Evolutionary conservation across 1,140 invertebrate genomes (phyloP).

Genomic region (Acyrthosiphon pisum): DNA sequence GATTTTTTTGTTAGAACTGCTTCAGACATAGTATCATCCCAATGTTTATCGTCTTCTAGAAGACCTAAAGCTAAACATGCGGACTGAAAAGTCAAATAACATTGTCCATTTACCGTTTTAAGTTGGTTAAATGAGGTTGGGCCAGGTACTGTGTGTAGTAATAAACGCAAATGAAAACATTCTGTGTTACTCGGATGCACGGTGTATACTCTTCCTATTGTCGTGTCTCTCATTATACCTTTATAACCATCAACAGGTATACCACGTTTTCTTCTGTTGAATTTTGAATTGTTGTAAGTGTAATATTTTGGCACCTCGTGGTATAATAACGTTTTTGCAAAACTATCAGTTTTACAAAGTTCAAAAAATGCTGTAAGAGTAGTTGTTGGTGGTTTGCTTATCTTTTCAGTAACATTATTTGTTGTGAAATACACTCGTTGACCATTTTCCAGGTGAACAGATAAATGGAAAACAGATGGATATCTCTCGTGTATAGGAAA

Average conservation of each 20-base stretch:
- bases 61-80: background rate
- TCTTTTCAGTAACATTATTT: background rate
- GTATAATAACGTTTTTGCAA: background rate
- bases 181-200: background rate
- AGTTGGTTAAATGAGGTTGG: background rate
- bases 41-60: background rate
- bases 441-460: too few species aligned
- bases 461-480: too few species aligned
- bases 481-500: too few species aligned
- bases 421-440: slow-evolving; percentile 35
- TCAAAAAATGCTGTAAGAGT: background rate
- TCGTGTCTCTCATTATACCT: background rate
- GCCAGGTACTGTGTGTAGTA: background rate
- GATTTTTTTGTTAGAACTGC: background rate
- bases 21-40: background rate
- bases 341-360: background rate
- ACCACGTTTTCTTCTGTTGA: background rate
- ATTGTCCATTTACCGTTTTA: background rate
- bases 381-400: background rate
- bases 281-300: background rate
- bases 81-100: too few species aligned
- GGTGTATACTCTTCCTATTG: background rate
- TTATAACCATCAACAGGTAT: background rate
- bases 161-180: background rate
- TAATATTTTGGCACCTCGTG: background rate